phyloP scores from a whole-genome alignment of 2,888 invertebrate genomes.

The Hypselothyrea guttata region DNA sequence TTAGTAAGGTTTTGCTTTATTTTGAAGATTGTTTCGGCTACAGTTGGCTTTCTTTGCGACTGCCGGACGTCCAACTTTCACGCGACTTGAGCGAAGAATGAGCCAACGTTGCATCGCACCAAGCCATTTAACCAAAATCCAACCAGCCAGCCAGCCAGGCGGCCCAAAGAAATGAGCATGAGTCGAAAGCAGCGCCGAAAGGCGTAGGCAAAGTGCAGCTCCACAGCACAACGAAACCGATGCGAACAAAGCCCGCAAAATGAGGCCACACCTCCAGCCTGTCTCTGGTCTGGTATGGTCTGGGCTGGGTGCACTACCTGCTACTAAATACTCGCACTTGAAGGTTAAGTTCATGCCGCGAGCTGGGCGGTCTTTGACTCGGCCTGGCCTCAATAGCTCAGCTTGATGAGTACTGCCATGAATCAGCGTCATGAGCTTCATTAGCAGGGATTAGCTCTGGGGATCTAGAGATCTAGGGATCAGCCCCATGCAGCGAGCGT shows the following conservation, averaged over 20 bases:
- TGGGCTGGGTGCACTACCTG: conserved; percentile 9
- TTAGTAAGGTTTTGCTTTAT: conserved; percentile 30
- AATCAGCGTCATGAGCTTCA: conserved; percentile 48
- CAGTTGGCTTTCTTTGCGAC: conserved; percentile 63
- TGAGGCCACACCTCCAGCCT: conserved; percentile 52
- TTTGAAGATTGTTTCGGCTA: conserved; percentile 5
- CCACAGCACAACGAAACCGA: conserved; percentile 12
- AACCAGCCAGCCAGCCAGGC: conserved; percentile 27
- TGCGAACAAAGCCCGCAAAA: conserved; percentile 52
- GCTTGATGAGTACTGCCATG: conserved; percentile 54
- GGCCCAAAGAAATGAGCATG: conserved; percentile 51
- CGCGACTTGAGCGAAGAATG: conserved; percentile 82
- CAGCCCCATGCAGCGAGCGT: conserved; percentile 27
- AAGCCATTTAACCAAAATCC: conserved; percentile 77
- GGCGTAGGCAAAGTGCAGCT: conserved; percentile 53
- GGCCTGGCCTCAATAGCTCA: conserved; percentile 29
- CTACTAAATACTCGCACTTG: conserved; percentile 41
- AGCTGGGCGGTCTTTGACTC: conserved; percentile 52
- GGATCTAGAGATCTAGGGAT: conserved; percentile 33
- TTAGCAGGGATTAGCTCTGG: conserved; percentile 45
- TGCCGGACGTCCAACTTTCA: conserved; percentile 80
- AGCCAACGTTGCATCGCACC: conserved; percentile 71
- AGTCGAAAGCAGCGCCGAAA: conserved; percentile 58
- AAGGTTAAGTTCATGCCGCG: conserved; percentile 58
- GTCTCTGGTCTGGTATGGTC: conserved; percentile 5